Conservation (phyloP, 2,113 vertebrate species). For the Psophia crepitans region DNA sequence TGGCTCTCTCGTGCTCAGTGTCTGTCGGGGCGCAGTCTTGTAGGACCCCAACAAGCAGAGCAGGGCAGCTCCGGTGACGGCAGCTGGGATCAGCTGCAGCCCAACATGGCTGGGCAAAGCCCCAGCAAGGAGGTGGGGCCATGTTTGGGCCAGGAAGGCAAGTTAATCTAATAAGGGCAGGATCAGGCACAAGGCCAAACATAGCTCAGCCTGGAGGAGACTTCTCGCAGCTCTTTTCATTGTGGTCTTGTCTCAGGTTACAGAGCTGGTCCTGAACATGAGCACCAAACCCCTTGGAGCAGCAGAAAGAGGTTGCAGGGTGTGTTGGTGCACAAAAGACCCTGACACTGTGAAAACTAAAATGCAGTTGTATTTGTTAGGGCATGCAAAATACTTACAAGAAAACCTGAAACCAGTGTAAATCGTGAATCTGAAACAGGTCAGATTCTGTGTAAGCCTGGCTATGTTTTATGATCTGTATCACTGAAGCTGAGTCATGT, state of each 20-base stretch:
- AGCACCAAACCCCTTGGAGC: neutral
- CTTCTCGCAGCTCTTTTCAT: neutral
- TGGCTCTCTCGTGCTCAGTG: fast-evolving
- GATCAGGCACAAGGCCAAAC: neutral
- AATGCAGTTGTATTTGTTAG: neutral
- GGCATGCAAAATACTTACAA: neutral
- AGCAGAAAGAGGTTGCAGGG: neutral
- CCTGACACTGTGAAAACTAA: neutral
- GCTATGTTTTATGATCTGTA: neutral
- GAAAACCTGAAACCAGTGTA: neutral
- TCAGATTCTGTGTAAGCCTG: neutral
- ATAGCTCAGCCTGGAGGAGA: neutral
- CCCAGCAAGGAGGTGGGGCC: no score
- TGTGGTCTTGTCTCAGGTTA: neutral
- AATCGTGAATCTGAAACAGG: neutral
- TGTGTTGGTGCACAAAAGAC: neutral
- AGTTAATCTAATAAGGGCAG: neutral
- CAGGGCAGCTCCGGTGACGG: neutral
- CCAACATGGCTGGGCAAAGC: neutral
- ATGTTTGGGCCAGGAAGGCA: neutral
- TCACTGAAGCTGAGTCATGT: neutral
- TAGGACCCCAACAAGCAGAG: neutral
- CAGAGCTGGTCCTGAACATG: fast-evolving
- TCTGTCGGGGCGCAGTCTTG: neutral
- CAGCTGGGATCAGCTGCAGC: neutral